Percentiles rank a stretch among this genome's conserved stretches.
Conservation (phyloP, 1,140 invertebrate genomes). For the Drosophila parvula region DNA sequence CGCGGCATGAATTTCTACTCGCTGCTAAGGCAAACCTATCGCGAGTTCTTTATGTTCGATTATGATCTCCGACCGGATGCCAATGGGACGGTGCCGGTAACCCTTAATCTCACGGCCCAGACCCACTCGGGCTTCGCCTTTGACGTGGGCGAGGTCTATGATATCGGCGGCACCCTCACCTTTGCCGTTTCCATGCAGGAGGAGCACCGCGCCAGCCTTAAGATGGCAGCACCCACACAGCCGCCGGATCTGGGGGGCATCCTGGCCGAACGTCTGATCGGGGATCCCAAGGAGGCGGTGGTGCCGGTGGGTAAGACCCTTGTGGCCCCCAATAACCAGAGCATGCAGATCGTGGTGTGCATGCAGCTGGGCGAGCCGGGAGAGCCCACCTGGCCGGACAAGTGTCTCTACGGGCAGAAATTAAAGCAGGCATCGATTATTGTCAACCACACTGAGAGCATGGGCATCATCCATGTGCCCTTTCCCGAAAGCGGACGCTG, state of each 20-base stretch:
- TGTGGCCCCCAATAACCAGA: conserved; percentile 74
- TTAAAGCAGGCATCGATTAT: conserved; percentile 85
- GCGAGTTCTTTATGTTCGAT: conserved; percentile 89
- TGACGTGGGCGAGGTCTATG: conserved; percentile 87
- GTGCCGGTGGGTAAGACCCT: background rate
- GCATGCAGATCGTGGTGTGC: conserved; percentile 86
- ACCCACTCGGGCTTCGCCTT: conserved; percentile 87
- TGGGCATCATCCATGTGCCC: conserved; percentile 88
- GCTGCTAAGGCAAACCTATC: conserved; percentile 88
- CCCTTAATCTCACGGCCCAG: conserved; percentile 87
- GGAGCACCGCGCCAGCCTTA: conserved; percentile 84
- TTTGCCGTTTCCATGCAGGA: conserved; percentile 87
- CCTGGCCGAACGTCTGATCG: conserved; percentile 70
- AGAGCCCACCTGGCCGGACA: conserved; percentile 85
- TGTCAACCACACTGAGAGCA: conserved; percentile 86
- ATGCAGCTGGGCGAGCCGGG: conserved; percentile 85
- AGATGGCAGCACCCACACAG: conserved; percentile 65
- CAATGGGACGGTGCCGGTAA: conserved; percentile 86
- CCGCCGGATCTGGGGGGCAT: conserved; percentile 62
- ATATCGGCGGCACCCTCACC: conserved; percentile 89
- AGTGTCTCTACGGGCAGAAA: conserved; percentile 85
- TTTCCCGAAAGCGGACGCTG: conserved; percentile 91
- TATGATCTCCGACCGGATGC: conserved; percentile 87
- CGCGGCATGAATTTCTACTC: conserved; percentile 83
- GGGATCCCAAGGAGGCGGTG: conserved; percentile 35